These are phyloP conservation scores for Pogonus chalceus DNA, from an alignment of 1,140 invertebrate species.

Conservation along the genomic window DNA sequence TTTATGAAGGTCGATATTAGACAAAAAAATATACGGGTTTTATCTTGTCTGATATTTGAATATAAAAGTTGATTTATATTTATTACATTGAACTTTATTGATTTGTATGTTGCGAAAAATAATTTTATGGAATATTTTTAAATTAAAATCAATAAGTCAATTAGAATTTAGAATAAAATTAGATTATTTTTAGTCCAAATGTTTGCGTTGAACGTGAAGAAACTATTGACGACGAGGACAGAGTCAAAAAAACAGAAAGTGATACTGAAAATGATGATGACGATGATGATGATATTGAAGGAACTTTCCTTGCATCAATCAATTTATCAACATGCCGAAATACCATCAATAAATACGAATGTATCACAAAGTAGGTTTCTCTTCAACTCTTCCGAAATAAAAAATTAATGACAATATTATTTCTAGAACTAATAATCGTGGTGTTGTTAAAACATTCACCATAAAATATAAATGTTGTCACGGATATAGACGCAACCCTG, in stretches of 20 bases:
- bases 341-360: slow-evolving; percentile 44
- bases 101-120: too few species aligned
- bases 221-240: slow-evolving; percentile 30
- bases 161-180: background rate
- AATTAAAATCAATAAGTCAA: background rate
- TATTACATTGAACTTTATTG: too few species aligned
- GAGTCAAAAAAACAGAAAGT: slow-evolving; percentile 7
- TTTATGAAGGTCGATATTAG: too few species aligned
- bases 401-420: slow-evolving; percentile 5
- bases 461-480: slow-evolving; percentile 51
- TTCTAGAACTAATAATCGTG: slow-evolving; percentile 43
- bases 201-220: slow-evolving; percentile 41
- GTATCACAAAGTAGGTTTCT: slow-evolving; percentile 42
- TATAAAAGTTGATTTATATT: too few species aligned
- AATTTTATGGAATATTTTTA: background rate
- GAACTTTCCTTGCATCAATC: slow-evolving; percentile 27
- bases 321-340: slow-evolving; percentile 43
- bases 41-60: too few species aligned
- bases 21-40: too few species aligned
- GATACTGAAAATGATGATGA: slow-evolving; percentile 28
- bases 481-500: slow-evolving; percentile 40
- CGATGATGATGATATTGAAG: slow-evolving; percentile 23
- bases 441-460: slow-evolving; percentile 44
- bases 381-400: background rate
- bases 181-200: slow-evolving; percentile 32